Conservation (phyloP, 2,797 vertebrate species). For the Perodicticus potto region DNA sequence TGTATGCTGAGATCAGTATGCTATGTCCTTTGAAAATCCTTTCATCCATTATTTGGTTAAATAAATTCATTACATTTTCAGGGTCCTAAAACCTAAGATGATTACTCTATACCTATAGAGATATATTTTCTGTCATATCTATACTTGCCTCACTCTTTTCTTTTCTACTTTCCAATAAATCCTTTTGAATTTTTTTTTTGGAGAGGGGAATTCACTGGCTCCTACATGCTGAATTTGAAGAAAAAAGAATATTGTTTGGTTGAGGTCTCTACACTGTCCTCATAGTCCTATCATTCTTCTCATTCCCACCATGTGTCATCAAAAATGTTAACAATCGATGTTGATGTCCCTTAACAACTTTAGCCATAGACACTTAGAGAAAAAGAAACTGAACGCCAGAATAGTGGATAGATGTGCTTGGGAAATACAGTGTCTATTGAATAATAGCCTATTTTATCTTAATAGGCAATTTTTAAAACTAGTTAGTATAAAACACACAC, state of each 20-base stretch:
- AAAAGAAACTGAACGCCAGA: slow-evolving; percentile 32
- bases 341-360: neutral
- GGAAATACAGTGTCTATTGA: neutral
- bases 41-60: slow-evolving; percentile 35
- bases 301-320: neutral
- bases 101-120: slow-evolving; percentile 16
- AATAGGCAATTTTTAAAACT: neutral
- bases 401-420: neutral
- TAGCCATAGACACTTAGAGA: neutral
- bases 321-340: slow-evolving; percentile 16
- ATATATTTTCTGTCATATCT: neutral
- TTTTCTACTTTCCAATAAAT: slow-evolving; percentile 17
- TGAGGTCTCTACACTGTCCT: neutral
- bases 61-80: slow-evolving; percentile 22
- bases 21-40: neutral
- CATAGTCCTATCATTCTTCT: neutral
- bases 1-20: neutral
- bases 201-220: neutral
- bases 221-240: neutral
- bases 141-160: neutral
- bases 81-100: neutral
- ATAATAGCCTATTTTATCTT: neutral
- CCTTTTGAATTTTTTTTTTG: neutral
- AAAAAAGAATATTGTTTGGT: neutral
- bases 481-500: neutral